Evolutionary conservation across 2,797 vertebrate species (phyloP), one percentile per base, ranked within the genome.

Genomic region (Tolypeutes matacus): DNA sequence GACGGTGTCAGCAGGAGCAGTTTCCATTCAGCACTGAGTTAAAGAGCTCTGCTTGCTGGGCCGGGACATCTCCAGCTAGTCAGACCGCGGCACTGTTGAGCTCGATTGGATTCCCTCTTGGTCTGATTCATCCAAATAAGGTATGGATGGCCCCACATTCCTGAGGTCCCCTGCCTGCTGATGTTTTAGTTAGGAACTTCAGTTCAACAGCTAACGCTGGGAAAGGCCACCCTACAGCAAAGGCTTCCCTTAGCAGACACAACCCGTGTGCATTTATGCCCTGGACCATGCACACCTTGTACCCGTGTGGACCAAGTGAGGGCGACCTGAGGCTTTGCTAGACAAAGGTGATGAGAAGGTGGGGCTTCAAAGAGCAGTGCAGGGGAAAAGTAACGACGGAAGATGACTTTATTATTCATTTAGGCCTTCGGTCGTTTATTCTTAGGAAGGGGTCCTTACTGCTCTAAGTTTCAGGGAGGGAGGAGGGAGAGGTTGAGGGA

Each of bases 121-220:
- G 56, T 56, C 34, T 6, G 83, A 91, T 67, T 91, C 62, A 23
- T 56, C 88, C 94, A 86, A 94, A 65, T 86, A 89, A 56, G 75
- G 91, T 64, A 29, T 4, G 34, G 60, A 49, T 69, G 34, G 90
- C 31, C 53, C 80, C 31, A 31, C 53, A 80, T 91, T 93, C 84
- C 27, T 53, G 72, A 89, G 56, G 83, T 60, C 60, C 82, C 27
- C 39, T n/a, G 53, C 58, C 73, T 58, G 42, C 78, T 60, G 49
- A 56, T 76, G 42, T 9, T 58, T 67, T n/a, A 29, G 73, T 31
- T 49, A 53, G 42, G 70, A 75, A 70, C 91, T 56, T 15, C 31
- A 0, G 46, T 12, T 80, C 42, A 36, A 36, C 42, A 72, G 65
- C 60, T n/a, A 51, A 81, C 17, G 10, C 69, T 34, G 39, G 23